These are phyloP conservation scores for Ovis aries DNA, from an alignment of 2,113 vertebrate species.

Conservation along the genomic window ARS-UI_Ramb_v3.0 NC_056060.1:82284501-82285000, in stretches of 20 bases:
- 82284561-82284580: not conserved
- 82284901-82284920: not conserved
- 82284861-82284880: not conserved
- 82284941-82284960: not conserved
- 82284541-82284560: not conserved
- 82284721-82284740: constrained; percentile 58
- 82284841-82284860: not conserved
- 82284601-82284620: constrained; percentile 24
- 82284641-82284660: constrained; percentile 55
- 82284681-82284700: constrained; percentile 67
- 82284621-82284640: constrained; percentile 41
- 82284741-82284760: constrained; percentile 27
- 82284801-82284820: not conserved
- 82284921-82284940: constrained; percentile 13
- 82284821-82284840: not conserved
- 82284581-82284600: constrained; percentile 11
- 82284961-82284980: not conserved
- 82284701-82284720: constrained; percentile 66
- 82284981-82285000: not conserved
- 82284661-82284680: constrained; percentile 64
- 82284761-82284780: constrained; percentile 28
- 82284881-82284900: not conserved
- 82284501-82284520: not conserved
- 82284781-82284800: not conserved
- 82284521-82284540: constrained; percentile 20